Evolutionary conservation across 35 echinoderm and acorn worm species (phyloP), one percentile per base, ranked within the genome.

Genomic region (Chiridota heheva): DNA sequence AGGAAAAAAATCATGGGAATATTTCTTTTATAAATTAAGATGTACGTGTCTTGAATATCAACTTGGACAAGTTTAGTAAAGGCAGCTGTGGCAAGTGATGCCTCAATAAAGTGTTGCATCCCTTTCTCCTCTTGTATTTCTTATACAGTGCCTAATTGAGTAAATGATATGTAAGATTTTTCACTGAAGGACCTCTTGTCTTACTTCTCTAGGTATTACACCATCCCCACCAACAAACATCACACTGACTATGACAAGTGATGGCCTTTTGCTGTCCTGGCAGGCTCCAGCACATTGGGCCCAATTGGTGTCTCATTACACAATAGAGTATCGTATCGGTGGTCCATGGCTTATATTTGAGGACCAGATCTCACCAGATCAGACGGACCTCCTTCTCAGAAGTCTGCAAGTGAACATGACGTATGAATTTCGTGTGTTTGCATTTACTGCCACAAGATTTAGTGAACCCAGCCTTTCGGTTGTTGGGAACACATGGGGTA

Each of bases 371-470:
- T 26, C 76, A 10, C 72, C 59, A 10, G 74, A 84, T 2, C 24
- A 24, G 6, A 75, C 58, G 1, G 48, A 76, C 20, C 42, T 85
- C 48, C 41, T 78, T 5, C 34, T 91, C 16, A 66, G n/a, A 5
- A 51, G 46, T 6, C 72, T 98, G 10, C 73, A 76, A 28, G 58
- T 80, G 1, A 84, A 91, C 45, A 98, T 81, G 6, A 74, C 85
- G 0, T 98, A 98, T 69, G 57, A 75, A 10, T 98, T 98, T 43
- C 63, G 95, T 13, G 48, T 98, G 80, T 84, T 92, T 84, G 88
- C 95, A 0, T 91, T 98, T 69, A 85, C 80, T 2, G 47, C 70
- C 2, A 48, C 73, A 13, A 63, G 84, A 38, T 98, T 88, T 56
- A 98, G 95, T 76, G 62, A 65, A 7, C 95, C 89, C 0, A 98